These are phyloP conservation scores for Grapholita molesta DNA, from an alignment of 1,140 invertebrate genomes.

Conservation along the genomic window DNA sequence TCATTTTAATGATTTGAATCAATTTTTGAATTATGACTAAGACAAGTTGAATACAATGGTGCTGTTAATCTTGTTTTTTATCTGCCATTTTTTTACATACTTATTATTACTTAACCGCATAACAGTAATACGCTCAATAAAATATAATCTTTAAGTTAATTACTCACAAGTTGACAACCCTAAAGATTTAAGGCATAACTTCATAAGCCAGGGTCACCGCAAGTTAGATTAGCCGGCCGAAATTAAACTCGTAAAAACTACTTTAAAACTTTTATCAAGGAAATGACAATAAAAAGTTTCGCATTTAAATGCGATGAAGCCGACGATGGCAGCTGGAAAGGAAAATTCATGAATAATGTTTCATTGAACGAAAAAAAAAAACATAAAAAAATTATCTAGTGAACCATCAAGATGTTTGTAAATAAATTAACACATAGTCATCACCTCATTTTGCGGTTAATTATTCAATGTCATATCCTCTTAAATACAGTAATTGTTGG, in stretches of 20 bases:
- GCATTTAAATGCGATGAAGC: background rate
- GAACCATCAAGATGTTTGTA: too few relatives aligned
- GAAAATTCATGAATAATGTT: background rate
- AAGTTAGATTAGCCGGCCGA: background rate
- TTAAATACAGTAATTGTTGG: too few relatives aligned
- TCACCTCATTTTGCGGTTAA: too few relatives aligned
- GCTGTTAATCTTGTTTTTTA: background rate
- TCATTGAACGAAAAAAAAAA: too few relatives aligned
- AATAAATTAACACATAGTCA: too few relatives aligned
- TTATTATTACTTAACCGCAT: too few relatives aligned
- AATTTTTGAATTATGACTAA: background rate
- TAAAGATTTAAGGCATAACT: background rate
- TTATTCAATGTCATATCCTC: too few relatives aligned
- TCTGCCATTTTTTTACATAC: too few relatives aligned
- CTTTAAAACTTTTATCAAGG: constrained; percentile 5
- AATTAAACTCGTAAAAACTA: constrained; percentile 12
- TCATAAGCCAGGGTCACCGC: background rate
- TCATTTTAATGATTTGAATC: background rate
- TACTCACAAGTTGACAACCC: background rate
- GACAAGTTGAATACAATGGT: background rate
- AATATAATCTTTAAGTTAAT: background rate
- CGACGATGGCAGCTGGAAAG: background rate
- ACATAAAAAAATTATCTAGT: too few relatives aligned
- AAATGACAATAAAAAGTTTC: constrained; percentile 11
- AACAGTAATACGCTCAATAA: background rate